Conservation (phyloP, 2,888 invertebrate genomes). For the Dioctria linearis region DNA sequence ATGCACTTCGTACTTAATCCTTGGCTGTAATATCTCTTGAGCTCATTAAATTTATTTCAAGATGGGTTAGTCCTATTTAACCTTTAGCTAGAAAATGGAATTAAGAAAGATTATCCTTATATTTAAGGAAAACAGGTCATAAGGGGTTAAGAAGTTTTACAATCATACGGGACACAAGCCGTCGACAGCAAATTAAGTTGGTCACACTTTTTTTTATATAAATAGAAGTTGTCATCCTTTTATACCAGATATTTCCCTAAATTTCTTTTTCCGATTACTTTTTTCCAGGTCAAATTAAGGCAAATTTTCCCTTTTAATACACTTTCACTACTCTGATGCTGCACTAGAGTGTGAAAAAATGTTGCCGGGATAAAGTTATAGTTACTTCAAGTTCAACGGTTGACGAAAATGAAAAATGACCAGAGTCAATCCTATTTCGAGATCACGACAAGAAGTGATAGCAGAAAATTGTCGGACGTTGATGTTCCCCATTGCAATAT, state of each 20-base stretch:
- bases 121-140: constrained; percentile 67
- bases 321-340: not conserved
- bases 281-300: not conserved
- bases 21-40: too few species aligned
- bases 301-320: constrained; percentile 21
- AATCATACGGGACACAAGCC: not conserved
- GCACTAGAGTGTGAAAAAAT: not conserved
- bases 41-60: constrained; percentile 48
- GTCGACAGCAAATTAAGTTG: not conserved
- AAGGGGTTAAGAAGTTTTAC: constrained; percentile 48
- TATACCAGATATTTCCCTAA: not conserved
- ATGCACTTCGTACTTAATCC: too few species aligned
- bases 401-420: constrained; percentile 56
- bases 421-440: constrained; percentile 52
- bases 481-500: constrained; percentile 51
- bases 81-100: constrained; percentile 51
- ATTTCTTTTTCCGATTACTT: not conserved
- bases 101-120: constrained; percentile 68
- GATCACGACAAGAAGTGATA: constrained; percentile 53
- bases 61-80: constrained; percentile 60
- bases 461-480: constrained; percentile 46
- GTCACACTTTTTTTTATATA: too few species aligned
- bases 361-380: not conserved
- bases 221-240: not conserved
- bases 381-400: not conserved